phyloP scores from a whole-genome alignment of 2,888 invertebrate species.

The Drosophila quinaria region DNA sequence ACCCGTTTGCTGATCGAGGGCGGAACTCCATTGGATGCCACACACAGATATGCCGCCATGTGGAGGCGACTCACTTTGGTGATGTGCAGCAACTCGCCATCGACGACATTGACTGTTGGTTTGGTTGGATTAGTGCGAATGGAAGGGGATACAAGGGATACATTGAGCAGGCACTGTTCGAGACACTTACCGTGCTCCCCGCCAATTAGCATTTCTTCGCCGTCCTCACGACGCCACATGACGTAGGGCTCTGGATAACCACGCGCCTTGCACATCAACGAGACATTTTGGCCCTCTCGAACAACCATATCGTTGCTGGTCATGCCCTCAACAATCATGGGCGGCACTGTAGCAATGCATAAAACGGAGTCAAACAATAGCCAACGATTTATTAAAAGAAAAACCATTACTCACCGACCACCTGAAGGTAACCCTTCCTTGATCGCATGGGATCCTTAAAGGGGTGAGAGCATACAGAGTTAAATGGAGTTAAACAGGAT shows the following conservation, averaged over 20 bases:
- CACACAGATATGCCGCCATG: slow-evolving; percentile 97
- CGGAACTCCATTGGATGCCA: slow-evolving; percentile 96
- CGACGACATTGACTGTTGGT: slow-evolving; percentile 92
- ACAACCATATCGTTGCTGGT: slow-evolving; percentile 97
- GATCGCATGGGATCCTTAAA: slow-evolving; percentile 94
- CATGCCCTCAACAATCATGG: slow-evolving; percentile 94
- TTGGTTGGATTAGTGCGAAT: neutral
- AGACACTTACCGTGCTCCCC: slow-evolving; percentile 91
- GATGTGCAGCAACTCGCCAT: slow-evolving; percentile 94
- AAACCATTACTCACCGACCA: slow-evolving; percentile 90
- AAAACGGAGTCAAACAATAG: slow-evolving; percentile 6
- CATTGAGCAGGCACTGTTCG: slow-evolving; percentile 24
- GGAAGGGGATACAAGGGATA: neutral
- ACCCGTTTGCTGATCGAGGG: slow-evolving; percentile 95
- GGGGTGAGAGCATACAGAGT: no score
- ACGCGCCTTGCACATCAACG: slow-evolving; percentile 93
- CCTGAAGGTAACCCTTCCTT: slow-evolving; percentile 95
- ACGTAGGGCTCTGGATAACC: slow-evolving; percentile 97
- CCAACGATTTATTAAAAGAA: slow-evolving; percentile 9
- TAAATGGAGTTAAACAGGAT: neutral
- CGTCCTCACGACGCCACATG: slow-evolving; percentile 96
- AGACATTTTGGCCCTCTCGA: slow-evolving; percentile 94
- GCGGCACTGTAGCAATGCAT: slow-evolving; percentile 90
- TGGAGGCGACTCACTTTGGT: slow-evolving; percentile 95
- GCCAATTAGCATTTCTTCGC: slow-evolving; percentile 94